Base-by-base conservation (phyloP, 2,888 invertebrate species). In the Orthosia incerta region DNA sequence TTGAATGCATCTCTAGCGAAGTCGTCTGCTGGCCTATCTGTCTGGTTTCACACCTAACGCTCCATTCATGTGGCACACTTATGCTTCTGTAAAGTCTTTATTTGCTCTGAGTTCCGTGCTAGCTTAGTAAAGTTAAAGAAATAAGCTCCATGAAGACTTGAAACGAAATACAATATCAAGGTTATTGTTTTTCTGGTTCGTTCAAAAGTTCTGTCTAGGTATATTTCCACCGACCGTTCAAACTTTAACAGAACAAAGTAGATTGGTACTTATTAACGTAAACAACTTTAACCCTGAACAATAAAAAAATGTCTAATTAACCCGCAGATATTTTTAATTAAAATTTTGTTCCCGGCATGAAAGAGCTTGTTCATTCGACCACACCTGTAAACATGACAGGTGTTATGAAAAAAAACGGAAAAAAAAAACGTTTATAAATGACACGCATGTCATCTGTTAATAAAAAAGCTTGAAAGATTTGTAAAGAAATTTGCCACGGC, bases 1-100 rank as follows among this genome's bases (percentile, higher is more conserved):
- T 82, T 91, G 93, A 92, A 92, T 92, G 91, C 91, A 93, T 93
- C 93, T 93, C 90, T 70, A 64, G 77, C 74, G 79, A 83, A 84
- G 86, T 83, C 89, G 84, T 87, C 86, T 86, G 72, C 83, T 85
- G 78, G 80, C 88, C 89, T 92, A 92, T 93, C 93, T 93, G 87
- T 80, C 77, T 75, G 74, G 87, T 85, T 93, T 93, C 91, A 91
- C 93, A 93, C 93, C 90, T 91, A 83, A 84, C 83, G 76, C 76
- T 75, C 90, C 87, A 89, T 93, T 93, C 92, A 93, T 62, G 79
- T 69, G 65, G 77, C 79, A 80, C 76, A 86, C 86, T 88, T 89
- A 84, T 82, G 79, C 76, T 83, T 88, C 82, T 88, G 83, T 86
- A 77, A 80, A 68, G 80, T 75, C 64, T 83, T 80, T 79, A 80